Evolutionary conservation across 2,113 vertebrate genomes (phyloP).

Genomic region (Martes martes): DNA sequence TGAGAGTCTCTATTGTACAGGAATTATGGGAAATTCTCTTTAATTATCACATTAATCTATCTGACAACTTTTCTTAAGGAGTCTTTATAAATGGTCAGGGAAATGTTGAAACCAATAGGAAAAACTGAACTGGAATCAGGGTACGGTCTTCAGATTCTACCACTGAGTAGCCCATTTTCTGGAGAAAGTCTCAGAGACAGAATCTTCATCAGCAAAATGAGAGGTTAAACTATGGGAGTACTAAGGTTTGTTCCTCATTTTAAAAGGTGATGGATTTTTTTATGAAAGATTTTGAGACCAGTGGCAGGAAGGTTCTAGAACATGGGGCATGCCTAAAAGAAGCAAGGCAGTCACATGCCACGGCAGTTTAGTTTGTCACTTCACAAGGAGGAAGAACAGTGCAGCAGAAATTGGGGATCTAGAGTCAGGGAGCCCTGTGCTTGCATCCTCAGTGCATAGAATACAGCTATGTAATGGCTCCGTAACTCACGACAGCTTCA

Average conservation of each 20-base stretch:
- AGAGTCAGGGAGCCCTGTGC: not conserved
- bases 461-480: not conserved
- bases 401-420: not conserved
- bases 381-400: not conserved
- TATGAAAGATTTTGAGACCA: not conserved
- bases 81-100: not conserved
- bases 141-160: not conserved
- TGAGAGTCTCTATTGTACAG: not conserved
- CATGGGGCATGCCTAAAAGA: not conserved
- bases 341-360: not conserved
- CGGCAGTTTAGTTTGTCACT: not conserved
- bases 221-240: not conserved
- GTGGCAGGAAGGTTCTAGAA: not conserved
- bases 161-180: not conserved
- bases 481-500: not conserved
- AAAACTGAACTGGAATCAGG: not conserved
- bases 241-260: not conserved
- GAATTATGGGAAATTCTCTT: not conserved
- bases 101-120: not conserved
- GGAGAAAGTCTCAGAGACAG: not conserved
- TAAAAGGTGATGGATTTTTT: not conserved
- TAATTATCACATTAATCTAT: not conserved
- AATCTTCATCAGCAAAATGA: not conserved
- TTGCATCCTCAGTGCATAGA: not conserved
- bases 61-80: not conserved